Base-by-base conservation (phyloP, 23 tunicate genomes). In the Styela plicata region DNA sequence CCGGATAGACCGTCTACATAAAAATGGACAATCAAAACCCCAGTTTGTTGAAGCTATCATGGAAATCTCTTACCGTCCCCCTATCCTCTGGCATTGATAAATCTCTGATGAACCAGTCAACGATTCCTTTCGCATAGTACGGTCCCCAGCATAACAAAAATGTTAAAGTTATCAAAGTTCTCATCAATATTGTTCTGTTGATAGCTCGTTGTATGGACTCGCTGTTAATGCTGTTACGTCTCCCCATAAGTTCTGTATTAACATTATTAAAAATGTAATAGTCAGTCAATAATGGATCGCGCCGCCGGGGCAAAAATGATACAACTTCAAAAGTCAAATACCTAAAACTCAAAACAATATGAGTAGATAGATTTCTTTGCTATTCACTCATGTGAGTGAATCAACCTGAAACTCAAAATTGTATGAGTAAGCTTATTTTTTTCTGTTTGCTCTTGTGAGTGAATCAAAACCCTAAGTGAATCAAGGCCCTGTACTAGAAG, bases 71-170 rank as follows among this genome's bases (percentile, higher is more conserved):
- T 34, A 18, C 27, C 33, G 73, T 30, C 34, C 30, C 76, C 20
- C 37, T 18, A 24, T 10, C 17, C 18, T 66, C 70, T 7, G 70
- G 70, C 22, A 26, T 32, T 16, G 30, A n/a, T 32, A 31, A 16
- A 32, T 73, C 78, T 34, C 25, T 32, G 1, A 24, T 27, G 24
- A 91, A 91, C 97, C 97, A 91, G 36, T 91, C 87, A 31, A 82
- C 80, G 18, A 91, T 69, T 36, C 97, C 97, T 82, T 82, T 91
- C 13, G 87, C 90, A 65, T 91, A 91, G 63, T 91, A 91, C 2
- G 97, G 97, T 34, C 90, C 90, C 97, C 97, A 91, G 69, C 97
- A 86, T 22, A 91, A 23, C 3, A 91, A 87, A 63, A 91, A 91
- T 24, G 87, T 86, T 1, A 91, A 70, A 68, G 89, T 82, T 10